These are phyloP conservation scores for Cyclargus thomasi DNA, from an alignment of 1,140 invertebrate species.

Conservation along the genomic window DNA sequence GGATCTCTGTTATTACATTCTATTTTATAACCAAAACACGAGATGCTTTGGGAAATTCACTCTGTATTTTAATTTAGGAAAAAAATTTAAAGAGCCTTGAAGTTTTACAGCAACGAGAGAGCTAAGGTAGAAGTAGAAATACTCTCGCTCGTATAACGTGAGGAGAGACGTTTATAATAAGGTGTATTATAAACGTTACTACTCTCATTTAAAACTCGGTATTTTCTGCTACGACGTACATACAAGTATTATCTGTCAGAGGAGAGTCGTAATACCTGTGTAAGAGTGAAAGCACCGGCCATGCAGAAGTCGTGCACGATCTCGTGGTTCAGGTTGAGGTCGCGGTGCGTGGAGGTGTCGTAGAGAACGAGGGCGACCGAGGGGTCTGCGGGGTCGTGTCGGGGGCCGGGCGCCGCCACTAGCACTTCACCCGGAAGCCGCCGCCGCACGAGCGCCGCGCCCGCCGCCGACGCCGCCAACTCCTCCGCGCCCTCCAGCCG, in stretches of 20 bases:
- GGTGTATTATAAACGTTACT: too few relatives aligned
- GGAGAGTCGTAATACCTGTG: slow-evolving; percentile 35
- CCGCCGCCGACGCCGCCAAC: slow-evolving; percentile 59
- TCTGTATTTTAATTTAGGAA: too few relatives aligned
- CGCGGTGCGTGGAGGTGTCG: slow-evolving; percentile 60
- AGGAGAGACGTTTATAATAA: too few relatives aligned
- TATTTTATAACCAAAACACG: too few relatives aligned
- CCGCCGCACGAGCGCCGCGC: slow-evolving; percentile 50
- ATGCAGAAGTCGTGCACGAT: slow-evolving; percentile 65
- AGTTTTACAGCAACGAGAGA: too few relatives aligned
- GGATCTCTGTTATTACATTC: too few relatives aligned
- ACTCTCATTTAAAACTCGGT: too few relatives aligned
- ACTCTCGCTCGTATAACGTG: too few relatives aligned
- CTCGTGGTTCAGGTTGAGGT: slow-evolving; percentile 67
- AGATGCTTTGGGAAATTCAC: too few relatives aligned
- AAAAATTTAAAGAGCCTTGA: too few relatives aligned
- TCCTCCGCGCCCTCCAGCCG: slow-evolving; percentile 78
- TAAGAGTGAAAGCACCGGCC: slow-evolving; percentile 51
- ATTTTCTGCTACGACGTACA: too few relatives aligned
- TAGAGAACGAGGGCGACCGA: slow-evolving; percentile 57
- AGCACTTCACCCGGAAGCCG: slow-evolving; percentile 56
- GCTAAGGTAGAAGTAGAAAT: too few relatives aligned
- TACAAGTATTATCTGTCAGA: background rate
- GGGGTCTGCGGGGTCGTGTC: slow-evolving; percentile 55
- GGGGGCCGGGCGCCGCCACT: slow-evolving; percentile 56